These are phyloP conservation scores for Enteromius anoplus DNA, from an alignment of 2,797 vertebrate genomes.

Conservation along the genomic window DNA sequence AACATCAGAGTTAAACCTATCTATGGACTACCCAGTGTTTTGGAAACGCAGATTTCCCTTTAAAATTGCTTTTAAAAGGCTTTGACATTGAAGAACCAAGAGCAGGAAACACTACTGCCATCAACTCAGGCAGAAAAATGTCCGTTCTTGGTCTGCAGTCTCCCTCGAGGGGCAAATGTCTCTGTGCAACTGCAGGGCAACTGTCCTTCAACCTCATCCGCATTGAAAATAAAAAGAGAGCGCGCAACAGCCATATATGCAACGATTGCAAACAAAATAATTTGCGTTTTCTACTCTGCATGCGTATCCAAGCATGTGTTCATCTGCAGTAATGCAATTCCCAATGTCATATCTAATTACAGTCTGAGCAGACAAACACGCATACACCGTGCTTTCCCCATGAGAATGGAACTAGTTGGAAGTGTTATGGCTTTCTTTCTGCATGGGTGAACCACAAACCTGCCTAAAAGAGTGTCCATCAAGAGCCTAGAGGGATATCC, in stretches of 20 bases:
- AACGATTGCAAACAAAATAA: slow-evolving; percentile 49
- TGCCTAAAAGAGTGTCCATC: slow-evolving; percentile 66
- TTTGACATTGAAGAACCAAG: not conserved
- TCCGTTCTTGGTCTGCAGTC: slow-evolving; percentile 62
- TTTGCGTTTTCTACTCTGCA: slow-evolving; percentile 61
- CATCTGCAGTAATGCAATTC: slow-evolving; percentile 71
- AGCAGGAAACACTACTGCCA: slow-evolving; percentile 17
- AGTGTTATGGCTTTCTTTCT: slow-evolving; percentile 63
- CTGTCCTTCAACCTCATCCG: slow-evolving; percentile 68
- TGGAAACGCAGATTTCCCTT: not conserved
- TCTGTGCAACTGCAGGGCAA: slow-evolving; percentile 45
- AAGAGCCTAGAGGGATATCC: slow-evolving; percentile 67
- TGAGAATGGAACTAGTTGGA: slow-evolving; percentile 26
- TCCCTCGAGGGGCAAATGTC: slow-evolving; percentile 57
- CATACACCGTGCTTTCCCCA: slow-evolving; percentile 41
- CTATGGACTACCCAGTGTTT: not conserved
- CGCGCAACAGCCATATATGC: not conserved
- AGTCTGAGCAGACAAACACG: slow-evolving; percentile 44
- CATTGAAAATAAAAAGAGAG: slow-evolving; percentile 48
- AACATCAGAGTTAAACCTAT: not conserved
- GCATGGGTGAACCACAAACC: slow-evolving; percentile 68
- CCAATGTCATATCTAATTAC: slow-evolving; percentile 71
- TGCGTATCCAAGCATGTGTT: slow-evolving; percentile 68
- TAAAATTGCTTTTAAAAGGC: not conserved
- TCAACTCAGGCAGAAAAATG: slow-evolving; percentile 53